Base-by-base conservation (phyloP, 2,888 invertebrate genomes). In the Molorchus minor region DNA sequence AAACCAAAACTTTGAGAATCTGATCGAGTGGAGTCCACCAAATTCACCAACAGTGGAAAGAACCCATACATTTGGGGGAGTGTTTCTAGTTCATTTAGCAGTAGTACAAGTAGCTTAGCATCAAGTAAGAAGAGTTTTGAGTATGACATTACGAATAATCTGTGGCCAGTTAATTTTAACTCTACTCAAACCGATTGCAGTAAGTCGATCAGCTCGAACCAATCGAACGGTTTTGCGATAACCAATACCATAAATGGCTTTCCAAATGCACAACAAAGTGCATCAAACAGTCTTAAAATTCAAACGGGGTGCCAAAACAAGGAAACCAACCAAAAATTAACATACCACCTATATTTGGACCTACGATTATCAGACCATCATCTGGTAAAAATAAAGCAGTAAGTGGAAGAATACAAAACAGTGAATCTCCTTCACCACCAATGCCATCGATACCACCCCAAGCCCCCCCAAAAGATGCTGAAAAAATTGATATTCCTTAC, bases 81-180 rank as follows among this genome's bases (percentile, higher is more conserved):
- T 70, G 74, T 79, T 15, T 80, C 78, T 17, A 79, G 79, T 69
- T 79, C 79, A 10, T 78, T 76, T 60, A 80, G 78, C 55, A 80
- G 79, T 68, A 77, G 79, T 65, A 77, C 83, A 70, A 85, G 83
- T 71, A 86, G 85, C 72, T 81, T 86, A 64, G 79, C 81, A 38
- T 78, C 91, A 2, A 93, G 93, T 75, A 93, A 93, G 78, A 93
- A 92, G 81, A 92, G 93, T 76, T 91, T 91, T 77, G 90, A 91
- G 75, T 87, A 87, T 71, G 82, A 87, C 12, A 67, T 77, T 82
- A 30, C 84, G 82, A 74, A 85, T 30, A 64, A 65, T 57, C 12
- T 67, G 82, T 74, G 81, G 80, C 61, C 66, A 54, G 29, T 66
- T 45, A 67, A 47, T 40, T 33, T 25, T 41, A 47, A 7, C 21